Evolutionary conservation across 2,113 vertebrate species (phyloP).

Genomic region (Carollia perspicillata): DNA sequence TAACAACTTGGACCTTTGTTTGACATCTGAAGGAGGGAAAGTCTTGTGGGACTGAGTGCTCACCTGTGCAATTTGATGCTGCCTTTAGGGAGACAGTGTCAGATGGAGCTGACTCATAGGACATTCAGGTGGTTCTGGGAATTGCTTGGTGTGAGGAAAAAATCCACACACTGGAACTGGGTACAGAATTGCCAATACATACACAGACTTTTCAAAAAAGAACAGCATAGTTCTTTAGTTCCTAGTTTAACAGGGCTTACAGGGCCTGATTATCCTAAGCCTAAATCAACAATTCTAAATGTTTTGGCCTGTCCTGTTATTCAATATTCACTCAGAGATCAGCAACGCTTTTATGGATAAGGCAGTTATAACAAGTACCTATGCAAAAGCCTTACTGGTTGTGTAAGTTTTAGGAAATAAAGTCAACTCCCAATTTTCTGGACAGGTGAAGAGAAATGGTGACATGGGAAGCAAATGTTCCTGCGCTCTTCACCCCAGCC

Average conservation of each 20-base stretch:
- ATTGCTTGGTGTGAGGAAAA: not conserved
- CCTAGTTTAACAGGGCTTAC: not conserved
- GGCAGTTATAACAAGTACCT: not conserved
- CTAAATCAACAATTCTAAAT: not conserved
- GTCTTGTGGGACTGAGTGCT: not conserved
- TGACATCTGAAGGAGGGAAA: not conserved
- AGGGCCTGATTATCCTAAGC: not conserved
- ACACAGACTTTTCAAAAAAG: not conserved
- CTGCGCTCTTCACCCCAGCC: not conserved
- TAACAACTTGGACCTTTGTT: not conserved
- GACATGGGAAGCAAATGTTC: not conserved
- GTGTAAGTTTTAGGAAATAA: not conserved
- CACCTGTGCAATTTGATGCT: not conserved
- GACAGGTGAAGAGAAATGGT: not conserved
- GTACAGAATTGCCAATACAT: not conserved
- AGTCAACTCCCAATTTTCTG: conserved; percentile 13
- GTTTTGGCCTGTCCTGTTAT: not conserved
- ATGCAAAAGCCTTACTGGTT: not conserved
- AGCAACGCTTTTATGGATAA: not conserved
- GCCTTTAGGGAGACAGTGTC: not conserved
- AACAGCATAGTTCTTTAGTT: not conserved
- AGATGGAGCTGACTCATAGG: not conserved
- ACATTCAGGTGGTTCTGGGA: not conserved
- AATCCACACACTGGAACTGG: not conserved
- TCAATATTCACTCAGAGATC: not conserved